A percentile compares a stretch with the other conserved stretches of the same genome.
Conservation (phyloP, 2,888 invertebrate species). For the Orthosia incerta region DNA sequence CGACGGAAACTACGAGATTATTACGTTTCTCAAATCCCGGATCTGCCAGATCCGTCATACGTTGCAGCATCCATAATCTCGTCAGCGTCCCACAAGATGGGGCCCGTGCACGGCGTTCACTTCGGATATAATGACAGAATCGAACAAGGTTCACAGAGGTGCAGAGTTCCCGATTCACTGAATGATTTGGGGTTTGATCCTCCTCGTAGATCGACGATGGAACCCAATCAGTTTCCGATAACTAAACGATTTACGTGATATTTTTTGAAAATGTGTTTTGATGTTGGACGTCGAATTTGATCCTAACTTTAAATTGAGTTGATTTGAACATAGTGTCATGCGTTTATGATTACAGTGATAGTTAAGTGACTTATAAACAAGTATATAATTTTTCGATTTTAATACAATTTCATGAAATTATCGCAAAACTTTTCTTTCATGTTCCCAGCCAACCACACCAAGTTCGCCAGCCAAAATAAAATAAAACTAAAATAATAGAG, state of each 20-base stretch:
- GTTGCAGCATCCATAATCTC: conserved; percentile 77
- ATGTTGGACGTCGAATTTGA: conserved; percentile 33
- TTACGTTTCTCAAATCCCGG: conserved; percentile 77
- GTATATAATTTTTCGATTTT: neutral
- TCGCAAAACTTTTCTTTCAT: neutral
- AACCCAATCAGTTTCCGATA: conserved; percentile 64
- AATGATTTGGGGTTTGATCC: conserved; percentile 72
- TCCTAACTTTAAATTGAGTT: neutral
- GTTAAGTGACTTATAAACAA: neutral
- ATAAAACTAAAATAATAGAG: conserved; percentile 17
- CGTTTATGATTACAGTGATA: conserved; percentile 7
- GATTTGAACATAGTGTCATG: neutral
- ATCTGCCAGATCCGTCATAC: conserved; percentile 77
- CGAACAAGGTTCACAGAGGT: conserved; percentile 64
- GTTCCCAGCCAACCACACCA: neutral
- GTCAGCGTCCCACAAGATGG: conserved; percentile 74
- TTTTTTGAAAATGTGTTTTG: conserved; percentile 24
- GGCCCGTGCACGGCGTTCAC: conserved; percentile 61
- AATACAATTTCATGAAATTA: neutral
- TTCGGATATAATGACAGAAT: conserved; percentile 76
- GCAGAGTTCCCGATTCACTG: conserved; percentile 30
- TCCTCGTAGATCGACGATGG: conserved; percentile 76
- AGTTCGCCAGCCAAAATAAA: neutral
- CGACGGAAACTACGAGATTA: conserved; percentile 70
- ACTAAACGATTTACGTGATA: conserved; percentile 37